A percentile compares a stretch with the other conserved stretches of the same genome.
Evolutionary conservation across 2,888 invertebrate genomes (phyloP).

Genomic region (Hypsopygia costalis): DNA sequence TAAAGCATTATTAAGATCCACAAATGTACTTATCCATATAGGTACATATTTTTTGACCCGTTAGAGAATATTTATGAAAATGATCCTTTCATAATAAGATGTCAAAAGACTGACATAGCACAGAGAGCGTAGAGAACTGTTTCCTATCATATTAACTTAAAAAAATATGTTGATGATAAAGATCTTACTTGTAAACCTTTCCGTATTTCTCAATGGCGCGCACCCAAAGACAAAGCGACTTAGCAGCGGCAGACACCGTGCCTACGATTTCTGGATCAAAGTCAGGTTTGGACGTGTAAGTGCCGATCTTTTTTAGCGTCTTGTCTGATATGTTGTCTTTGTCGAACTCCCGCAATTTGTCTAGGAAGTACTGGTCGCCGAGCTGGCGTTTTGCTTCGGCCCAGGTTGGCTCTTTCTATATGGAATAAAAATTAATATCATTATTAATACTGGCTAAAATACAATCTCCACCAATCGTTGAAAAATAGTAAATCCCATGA

Average conservation of each 20-base stretch:
- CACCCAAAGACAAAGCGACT: slow-evolving; percentile 94
- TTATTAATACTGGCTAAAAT: no score
- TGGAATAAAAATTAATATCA: neutral
- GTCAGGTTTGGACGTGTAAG: slow-evolving; percentile 90
- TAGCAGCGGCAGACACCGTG: slow-evolving; percentile 90
- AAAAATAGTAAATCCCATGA: no score
- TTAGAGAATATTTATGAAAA: no score
- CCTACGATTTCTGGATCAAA: slow-evolving; percentile 94
- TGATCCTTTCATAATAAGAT: no score
- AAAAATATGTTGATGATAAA: no score
- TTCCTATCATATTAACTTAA: no score
- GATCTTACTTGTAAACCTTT: slow-evolving; percentile 88
- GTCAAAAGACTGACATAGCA: no score
- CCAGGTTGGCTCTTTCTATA: slow-evolving; percentile 89
- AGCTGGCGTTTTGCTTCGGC: slow-evolving; percentile 92
- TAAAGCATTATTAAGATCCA: no score
- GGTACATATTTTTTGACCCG: no score
- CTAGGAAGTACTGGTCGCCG: slow-evolving; percentile 89
- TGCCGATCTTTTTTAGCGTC: slow-evolving; percentile 88
- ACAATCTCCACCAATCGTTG: no score
- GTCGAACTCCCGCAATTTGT: slow-evolving; percentile 90
- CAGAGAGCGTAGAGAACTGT: no score
- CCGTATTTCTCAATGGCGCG: slow-evolving; percentile 95
- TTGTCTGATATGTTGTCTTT: slow-evolving; percentile 93
- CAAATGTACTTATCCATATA: no score